Conservation (phyloP, 2,797 vertebrate genomes). For the Characodon lateralis region DNA sequence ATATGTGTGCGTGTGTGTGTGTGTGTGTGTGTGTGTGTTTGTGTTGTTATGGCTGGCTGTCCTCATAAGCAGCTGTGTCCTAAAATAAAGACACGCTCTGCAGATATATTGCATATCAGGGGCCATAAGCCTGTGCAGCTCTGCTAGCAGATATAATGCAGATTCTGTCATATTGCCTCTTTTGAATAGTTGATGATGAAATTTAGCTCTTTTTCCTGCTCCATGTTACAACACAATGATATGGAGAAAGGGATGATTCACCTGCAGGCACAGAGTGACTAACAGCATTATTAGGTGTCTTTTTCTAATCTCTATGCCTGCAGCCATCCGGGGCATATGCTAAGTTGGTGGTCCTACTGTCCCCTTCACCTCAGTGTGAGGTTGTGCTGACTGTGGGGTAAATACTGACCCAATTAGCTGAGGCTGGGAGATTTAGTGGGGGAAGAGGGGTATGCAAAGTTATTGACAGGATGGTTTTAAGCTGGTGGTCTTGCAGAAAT, state of each 20-base stretch:
- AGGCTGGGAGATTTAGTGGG: slow-evolving; percentile 31
- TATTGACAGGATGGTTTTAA: slow-evolving; percentile 68
- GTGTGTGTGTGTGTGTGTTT: slow-evolving; percentile 24
- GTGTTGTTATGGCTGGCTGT: slow-evolving; percentile 57
- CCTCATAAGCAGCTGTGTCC: slow-evolving; percentile 58
- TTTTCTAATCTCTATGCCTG: slow-evolving; percentile 61
- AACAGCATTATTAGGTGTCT: slow-evolving; percentile 65
- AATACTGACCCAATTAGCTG: slow-evolving; percentile 77
- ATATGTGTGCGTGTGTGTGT: slow-evolving; percentile 19
- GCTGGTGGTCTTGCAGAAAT: slow-evolving; percentile 61
- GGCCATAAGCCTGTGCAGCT: slow-evolving; percentile 31
- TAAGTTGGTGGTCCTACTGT: slow-evolving; percentile 66
- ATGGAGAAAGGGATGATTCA: slow-evolving; percentile 54
- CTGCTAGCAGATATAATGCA: slow-evolving; percentile 33
- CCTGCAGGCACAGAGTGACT: slow-evolving; percentile 64
- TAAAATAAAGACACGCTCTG: slow-evolving; percentile 56
- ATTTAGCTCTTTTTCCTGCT: slow-evolving; percentile 24
- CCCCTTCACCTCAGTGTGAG: slow-evolving; percentile 33
- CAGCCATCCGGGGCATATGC: slow-evolving; percentile 62
- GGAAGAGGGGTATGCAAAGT: slow-evolving; percentile 28
- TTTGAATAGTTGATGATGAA: slow-evolving; percentile 44
- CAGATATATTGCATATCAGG: slow-evolving; percentile 37
- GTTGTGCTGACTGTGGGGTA: slow-evolving; percentile 70
- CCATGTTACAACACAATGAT: slow-evolving; percentile 46
- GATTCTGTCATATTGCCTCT: slow-evolving; percentile 18